Evolutionary conservation across 2,113 vertebrate genomes (phyloP), one percentile per base, ranked within the genome.

Genomic region (Dolichallabes microphthalmus): DNA sequence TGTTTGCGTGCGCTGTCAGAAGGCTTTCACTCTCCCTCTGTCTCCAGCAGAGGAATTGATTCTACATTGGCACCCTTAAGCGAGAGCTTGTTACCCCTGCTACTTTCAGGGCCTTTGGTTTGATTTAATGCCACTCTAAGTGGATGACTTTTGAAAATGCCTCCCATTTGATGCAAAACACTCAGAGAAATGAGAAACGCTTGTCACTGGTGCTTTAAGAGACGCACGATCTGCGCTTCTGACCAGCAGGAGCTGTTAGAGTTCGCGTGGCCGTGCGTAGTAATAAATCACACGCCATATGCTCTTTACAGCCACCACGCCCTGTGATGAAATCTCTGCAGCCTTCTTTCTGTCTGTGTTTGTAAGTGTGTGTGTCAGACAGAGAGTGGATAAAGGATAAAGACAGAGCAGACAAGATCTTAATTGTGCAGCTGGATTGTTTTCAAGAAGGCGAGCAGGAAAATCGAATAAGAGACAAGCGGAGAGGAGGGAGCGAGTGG

Each of bases 391-490:
- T 64, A 13, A 32, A 64, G 79, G 86, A 81, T 88, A 89, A 91
- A 68, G 74, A 82, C 82, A 80, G 30, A 80, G 79, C 86, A 87
- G 88, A 86, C 86, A 89, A 87, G 86, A 88, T 87, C 82, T 85
- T 88, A 91, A 88, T 88, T 88, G 90, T 85, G 57, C 58, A 82
- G 82, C 82, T 90, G 88, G 87, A 90, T 75, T 82, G 58, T 82
- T 79, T 66, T 91, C 88, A 89, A 88, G 84, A 86, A 87, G 69
- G 76, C 77, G 63, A 63, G 39, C 50, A 82, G n/a, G 80, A 68
- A 87, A 71, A 77, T 81, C 66, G 22, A 89, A 86, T 89, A 81
- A 74, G 58, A 74, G 69, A 39, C n/a, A 39, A 74, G 53, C 2
- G 57, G 71, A 86, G 71, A 75, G 71, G 50, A 50, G 53, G 15